Conservation (phyloP, 2,113 vertebrate species). For the Bungarus multicinctus region DNA sequence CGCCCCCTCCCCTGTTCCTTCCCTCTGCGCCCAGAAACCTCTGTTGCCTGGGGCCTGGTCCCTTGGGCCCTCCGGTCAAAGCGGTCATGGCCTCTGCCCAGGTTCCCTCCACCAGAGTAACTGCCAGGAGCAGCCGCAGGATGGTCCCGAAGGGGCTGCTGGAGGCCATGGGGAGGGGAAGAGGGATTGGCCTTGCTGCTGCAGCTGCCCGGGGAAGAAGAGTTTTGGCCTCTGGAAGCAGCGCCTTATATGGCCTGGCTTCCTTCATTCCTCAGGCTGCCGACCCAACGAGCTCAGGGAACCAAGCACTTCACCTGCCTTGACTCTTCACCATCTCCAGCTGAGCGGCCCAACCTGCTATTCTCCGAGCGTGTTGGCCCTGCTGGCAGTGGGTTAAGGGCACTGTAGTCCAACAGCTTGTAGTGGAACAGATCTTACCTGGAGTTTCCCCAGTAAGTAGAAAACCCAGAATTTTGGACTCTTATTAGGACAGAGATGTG, state of each 20-base stretch:
- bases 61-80: too few relatives aligned
- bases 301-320: neutral
- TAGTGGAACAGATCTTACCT: neutral
- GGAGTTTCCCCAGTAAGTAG: neutral
- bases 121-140: neutral
- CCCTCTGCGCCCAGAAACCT: accelerated
- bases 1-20: neutral
- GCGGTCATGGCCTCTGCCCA: neutral
- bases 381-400: neutral
- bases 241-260: neutral
- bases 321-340: neutral
- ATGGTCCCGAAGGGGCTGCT: neutral
- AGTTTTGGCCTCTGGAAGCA: neutral
- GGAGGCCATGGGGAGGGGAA: neutral
- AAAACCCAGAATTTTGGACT: neutral
- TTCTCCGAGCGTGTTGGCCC: neutral
- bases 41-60: too few relatives aligned
- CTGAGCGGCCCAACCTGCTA: neutral
- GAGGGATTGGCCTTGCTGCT: neutral
- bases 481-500: neutral
- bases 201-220: neutral
- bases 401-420: neutral
- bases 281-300: neutral
- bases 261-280: neutral
- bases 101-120: too few relatives aligned